Evolutionary conservation across 2,113 vertebrate species (phyloP).

Genomic region (Probosciger aterrimus): DNA sequence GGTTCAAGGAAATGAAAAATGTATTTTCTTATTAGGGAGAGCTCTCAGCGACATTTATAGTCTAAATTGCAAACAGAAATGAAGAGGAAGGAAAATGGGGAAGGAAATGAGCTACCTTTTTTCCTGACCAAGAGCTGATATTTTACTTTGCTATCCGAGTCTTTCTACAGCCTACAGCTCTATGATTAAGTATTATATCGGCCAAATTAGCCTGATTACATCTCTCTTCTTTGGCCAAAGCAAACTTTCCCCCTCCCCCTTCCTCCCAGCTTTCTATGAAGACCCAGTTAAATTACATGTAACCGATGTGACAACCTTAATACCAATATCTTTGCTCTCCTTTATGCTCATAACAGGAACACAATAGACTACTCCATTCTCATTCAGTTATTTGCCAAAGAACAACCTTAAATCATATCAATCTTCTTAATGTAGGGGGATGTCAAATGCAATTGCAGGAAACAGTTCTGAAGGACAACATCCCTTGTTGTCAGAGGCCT

Average conservation of each 20-base stretch:
- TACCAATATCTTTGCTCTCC: neutral
- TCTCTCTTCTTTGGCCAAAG: neutral
- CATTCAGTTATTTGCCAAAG: neutral
- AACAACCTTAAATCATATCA: neutral
- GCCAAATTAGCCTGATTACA: neutral
- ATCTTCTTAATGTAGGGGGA: neutral
- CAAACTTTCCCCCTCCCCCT: neutral
- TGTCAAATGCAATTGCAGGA: constrained; percentile 3
- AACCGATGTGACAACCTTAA: neutral
- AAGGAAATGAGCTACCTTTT: neutral
- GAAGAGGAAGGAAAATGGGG: neutral
- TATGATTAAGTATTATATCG: neutral
- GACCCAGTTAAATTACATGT: neutral
- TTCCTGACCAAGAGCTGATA: neutral
- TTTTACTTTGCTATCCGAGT: neutral
- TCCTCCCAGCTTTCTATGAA: neutral
- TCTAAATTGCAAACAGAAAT: neutral
- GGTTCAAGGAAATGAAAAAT: neutral
- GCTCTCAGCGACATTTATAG: neutral
- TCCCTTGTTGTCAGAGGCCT: neutral
- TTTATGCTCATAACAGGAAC: neutral
- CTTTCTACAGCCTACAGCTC: neutral
- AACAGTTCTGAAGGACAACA: neutral
- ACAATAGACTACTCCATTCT: neutral
- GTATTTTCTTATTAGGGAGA: neutral